Conservation (phyloP, 2,888 invertebrate species). For the Lasioglossum marginatum region DNA sequence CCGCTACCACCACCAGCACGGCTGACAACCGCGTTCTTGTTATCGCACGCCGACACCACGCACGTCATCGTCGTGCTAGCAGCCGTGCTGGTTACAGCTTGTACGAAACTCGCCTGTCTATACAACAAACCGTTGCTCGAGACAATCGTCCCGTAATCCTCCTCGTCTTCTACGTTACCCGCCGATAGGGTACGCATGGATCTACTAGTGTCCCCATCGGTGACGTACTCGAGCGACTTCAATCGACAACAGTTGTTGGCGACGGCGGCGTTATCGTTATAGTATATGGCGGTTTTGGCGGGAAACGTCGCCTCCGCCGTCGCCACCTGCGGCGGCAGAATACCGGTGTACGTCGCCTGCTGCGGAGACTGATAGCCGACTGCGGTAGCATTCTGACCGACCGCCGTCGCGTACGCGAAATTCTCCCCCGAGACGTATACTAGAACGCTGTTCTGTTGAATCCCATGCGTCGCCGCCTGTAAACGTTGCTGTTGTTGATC, state of each 20-base stretch:
- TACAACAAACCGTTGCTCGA: conserved; percentile 61
- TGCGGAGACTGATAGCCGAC: conserved; percentile 74
- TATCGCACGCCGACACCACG: conserved; percentile 50
- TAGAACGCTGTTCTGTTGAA: conserved; percentile 86
- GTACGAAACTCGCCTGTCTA: conserved; percentile 50
- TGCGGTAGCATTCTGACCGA: conserved; percentile 85
- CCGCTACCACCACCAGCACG: neutral
- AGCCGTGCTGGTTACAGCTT: conserved; percentile 47
- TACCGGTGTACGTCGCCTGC: conserved; percentile 73
- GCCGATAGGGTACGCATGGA: conserved; percentile 34
- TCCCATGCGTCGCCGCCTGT: conserved; percentile 64
- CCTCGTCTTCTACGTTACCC: conserved; percentile 66
- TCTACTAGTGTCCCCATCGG: conserved; percentile 50
- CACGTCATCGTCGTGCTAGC: conserved; percentile 53
- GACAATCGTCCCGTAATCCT: conserved; percentile 66
- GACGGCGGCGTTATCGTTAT: conserved; percentile 56
- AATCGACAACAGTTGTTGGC: conserved; percentile 65
- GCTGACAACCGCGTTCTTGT: conserved; percentile 43
- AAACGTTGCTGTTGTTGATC: conserved; percentile 58
- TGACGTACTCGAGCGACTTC: conserved; percentile 58
- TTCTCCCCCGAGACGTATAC: conserved; percentile 87
- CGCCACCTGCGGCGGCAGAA: conserved; percentile 74
- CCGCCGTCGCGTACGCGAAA: conserved; percentile 85
- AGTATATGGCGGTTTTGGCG: conserved; percentile 74
- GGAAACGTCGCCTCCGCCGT: conserved; percentile 72